Conservation (phyloP, 2,113 vertebrate species). For the Mola mola region DNA sequence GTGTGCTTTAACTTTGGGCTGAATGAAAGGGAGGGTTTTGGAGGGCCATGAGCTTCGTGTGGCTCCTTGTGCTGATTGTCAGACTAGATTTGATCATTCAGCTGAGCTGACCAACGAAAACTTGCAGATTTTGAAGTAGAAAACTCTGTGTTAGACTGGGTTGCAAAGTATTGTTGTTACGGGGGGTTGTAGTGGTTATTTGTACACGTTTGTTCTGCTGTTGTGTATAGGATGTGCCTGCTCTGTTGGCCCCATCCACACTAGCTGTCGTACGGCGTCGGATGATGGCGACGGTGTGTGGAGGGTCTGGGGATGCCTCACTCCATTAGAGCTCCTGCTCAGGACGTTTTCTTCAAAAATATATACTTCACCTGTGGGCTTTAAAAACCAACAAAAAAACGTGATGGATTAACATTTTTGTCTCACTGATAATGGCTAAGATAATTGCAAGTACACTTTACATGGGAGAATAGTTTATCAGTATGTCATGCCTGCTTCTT, state of each 20-base stretch:
- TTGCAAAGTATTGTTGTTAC: constrained; percentile 55
- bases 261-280: constrained; percentile 36
- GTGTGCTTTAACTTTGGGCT: no score
- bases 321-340: constrained; percentile 50
- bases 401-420: constrained; percentile 41
- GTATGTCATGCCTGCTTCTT: constrained; percentile 29
- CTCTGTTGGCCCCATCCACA: constrained; percentile 47
- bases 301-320: constrained; percentile 52
- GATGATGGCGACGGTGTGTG: constrained; percentile 40
- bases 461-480: constrained; percentile 24
- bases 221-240: constrained; percentile 74
- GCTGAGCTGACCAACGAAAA: constrained; percentile 6
- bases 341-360: constrained; percentile 1
- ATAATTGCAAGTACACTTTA: constrained; percentile 56
- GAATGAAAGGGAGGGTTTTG: no score
- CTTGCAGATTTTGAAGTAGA: constrained; percentile 43
- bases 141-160: constrained; percentile 62
- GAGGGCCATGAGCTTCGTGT: not conserved
- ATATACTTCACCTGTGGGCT: constrained; percentile 50
- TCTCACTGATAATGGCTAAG: constrained; percentile 54
- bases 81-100: not conserved
- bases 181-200: constrained; percentile 50
- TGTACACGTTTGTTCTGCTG: constrained; percentile 67
- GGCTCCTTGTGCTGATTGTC: not conserved
- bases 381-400: constrained; percentile 44